Evolutionary conservation across 2,113 vertebrate species (phyloP), one percentile per base, ranked within the genome.

Genomic region (Gobiocypris rarus): DNA sequence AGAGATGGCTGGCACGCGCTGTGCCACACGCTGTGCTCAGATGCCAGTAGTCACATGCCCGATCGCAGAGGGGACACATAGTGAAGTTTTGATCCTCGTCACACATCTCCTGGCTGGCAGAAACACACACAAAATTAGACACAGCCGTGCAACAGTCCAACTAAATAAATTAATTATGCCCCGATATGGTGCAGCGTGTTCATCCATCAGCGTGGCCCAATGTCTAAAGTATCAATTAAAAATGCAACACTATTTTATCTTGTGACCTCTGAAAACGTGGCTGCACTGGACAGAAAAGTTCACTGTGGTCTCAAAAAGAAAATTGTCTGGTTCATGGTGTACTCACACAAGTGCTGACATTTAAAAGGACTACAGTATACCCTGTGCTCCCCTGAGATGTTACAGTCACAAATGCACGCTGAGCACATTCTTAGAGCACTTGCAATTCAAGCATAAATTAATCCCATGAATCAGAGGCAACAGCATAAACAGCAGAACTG

Each of bases 61-160:
- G 95, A 86, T 99, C 98, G 43, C 98, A 99, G 73, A 99, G 95
- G 1, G 98, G 98, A 91, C 98, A 99, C 98, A 99, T 99, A 92
- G 96, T 98, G 93, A 99, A 99, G 91, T 94, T 95, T 31, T 96
- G 96, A 78, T 43, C 90, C 10, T 95, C 93, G 79, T 98, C 95
- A 28, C 98, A 99, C 97, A 99, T 98, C 94, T 99, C 98, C 88
- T 93, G 94, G 89, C 98, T 99, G 86, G 0, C 38, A 86, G 48
- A 88, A 79, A 75, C 34, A 75, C 41, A 74, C 38, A 83, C 43
- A 69, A 48, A 87, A 79, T 77, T 24, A 78, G 24, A 41, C 75
- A 83, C 3, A 58, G 84, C 59, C 9, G 43, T 22, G 69, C 58
- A 81, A 78, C 63, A 56, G 78, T 26, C 24, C 15, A 82, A 70